Conservation (phyloP, 2,888 invertebrate species). For the Scelioninae gen. 1 region DNA sequence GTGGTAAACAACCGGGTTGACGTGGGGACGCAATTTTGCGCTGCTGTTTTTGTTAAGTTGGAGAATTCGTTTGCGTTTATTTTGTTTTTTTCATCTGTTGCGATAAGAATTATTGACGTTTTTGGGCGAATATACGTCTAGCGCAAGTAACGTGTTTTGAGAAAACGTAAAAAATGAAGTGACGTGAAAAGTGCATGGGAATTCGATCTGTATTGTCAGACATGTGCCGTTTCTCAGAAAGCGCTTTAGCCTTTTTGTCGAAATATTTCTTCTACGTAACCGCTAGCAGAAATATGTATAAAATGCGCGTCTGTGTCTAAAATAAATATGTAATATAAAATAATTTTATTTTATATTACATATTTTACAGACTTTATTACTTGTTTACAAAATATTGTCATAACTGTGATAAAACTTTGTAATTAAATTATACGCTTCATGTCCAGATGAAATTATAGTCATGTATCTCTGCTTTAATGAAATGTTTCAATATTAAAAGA, state of each 20-base stretch:
- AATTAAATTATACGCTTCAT: no score
- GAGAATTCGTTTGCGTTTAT: neutral
- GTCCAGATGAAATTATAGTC: no score
- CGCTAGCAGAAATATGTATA: no score
- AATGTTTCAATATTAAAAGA: no score
- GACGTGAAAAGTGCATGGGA: constrained; percentile 38
- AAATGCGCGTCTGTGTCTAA: no score
- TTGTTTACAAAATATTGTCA: neutral
- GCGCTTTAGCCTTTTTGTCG: constrained; percentile 7
- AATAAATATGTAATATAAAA: no score
- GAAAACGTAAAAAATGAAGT: constrained; percentile 41
- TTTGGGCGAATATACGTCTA: constrained; percentile 4
- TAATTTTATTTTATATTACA: no score
- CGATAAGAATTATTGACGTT: constrained; percentile 22
- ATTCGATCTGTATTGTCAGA: constrained; percentile 41
- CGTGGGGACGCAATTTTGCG: neutral
- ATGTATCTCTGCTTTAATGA: no score
- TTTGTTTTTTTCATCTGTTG: constrained; percentile 1
- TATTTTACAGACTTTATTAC: neutral
- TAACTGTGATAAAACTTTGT: neutral
- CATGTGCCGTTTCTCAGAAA: constrained; percentile 40
- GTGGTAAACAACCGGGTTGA: constrained; percentile 14
- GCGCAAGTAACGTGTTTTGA: constrained; percentile 6
- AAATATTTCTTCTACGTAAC: constrained; percentile 17
- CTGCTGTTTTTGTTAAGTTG: constrained; percentile 15